Conservation (phyloP, 23 tunicate genomes). For the Styela clava region DNA sequence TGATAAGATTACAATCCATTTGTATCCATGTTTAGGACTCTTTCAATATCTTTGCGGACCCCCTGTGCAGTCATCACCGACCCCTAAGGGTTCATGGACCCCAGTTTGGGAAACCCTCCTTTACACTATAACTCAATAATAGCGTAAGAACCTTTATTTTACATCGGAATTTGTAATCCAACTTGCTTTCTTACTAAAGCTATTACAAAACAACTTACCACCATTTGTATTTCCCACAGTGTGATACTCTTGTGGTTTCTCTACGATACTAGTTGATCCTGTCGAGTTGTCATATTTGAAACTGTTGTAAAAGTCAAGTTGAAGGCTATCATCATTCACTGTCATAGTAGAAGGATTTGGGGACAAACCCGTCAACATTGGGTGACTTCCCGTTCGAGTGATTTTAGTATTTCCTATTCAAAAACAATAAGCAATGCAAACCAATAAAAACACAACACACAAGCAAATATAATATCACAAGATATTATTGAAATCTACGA, state of each 20-base stretch:
- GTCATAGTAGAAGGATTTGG: constrained; percentile 17
- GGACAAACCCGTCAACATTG: constrained; percentile 28
- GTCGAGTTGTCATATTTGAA: constrained; percentile 35
- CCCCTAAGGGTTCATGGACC: too few species aligned
- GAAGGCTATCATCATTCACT: constrained; percentile 16
- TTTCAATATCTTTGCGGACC: not conserved
- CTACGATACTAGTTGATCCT: constrained; percentile 30
- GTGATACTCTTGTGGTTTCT: constrained; percentile 1
- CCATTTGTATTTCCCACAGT: constrained; percentile 1
- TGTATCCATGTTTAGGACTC: not conserved
- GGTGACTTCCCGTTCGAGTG: constrained; percentile 28
- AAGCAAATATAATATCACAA: constrained; percentile 4
- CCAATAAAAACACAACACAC: not conserved
- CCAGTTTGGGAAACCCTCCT: too few species aligned
- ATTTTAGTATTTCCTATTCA: constrained; percentile 24
- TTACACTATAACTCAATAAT: not conserved
- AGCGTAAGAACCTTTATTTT: not conserved
- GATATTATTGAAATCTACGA: not conserved
- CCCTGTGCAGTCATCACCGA: too few species aligned
- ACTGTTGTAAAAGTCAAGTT: constrained; percentile 38
- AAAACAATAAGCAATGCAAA: constrained; percentile 17
- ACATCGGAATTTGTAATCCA: not conserved
- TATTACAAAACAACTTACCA: not conserved
- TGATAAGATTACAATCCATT: not conserved
- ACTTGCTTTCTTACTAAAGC: not conserved